phyloP scores from a whole-genome alignment of 2,888 invertebrate genomes.

The Cephus pygmeus region DNA sequence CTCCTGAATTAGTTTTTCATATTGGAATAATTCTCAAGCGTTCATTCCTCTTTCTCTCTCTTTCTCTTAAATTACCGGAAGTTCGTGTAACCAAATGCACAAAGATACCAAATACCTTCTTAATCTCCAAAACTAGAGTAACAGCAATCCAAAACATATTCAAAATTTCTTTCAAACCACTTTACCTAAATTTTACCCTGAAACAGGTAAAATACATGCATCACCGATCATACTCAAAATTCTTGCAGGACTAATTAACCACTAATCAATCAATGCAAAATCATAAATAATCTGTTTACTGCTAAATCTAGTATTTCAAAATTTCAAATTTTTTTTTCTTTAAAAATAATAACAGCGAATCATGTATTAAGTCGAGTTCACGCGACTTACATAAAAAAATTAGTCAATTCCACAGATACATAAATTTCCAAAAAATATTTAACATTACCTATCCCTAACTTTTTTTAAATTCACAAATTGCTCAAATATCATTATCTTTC shows the following conservation, averaged over 20 bases:
- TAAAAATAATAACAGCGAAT: background rate
- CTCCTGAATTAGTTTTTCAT: slow-evolving; percentile 62
- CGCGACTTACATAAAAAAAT: background rate
- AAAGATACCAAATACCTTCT: background rate
- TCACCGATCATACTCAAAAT: background rate
- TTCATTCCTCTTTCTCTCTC: background rate
- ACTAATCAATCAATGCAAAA: background rate
- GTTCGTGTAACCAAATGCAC: background rate
- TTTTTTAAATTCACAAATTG: background rate
- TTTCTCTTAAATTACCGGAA: slow-evolving; percentile 13
- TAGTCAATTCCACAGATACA: background rate
- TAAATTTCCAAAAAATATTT: background rate
- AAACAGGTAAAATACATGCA: background rate
- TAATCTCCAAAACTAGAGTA: background rate
- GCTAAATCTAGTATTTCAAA: background rate
- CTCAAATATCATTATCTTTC: background rate
- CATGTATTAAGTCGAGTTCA: too few relatives aligned
- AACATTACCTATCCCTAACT: background rate
- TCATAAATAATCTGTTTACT: background rate
- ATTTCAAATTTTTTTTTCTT: background rate
- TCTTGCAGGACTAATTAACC: background rate
- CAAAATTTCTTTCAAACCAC: background rate
- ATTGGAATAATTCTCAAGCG: slow-evolving; percentile 62
- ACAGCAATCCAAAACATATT: background rate
- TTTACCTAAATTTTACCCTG: too few relatives aligned